Evolutionary conservation across 2,113 vertebrate species (phyloP).

Genomic region (Eleginops maclovinus): DNA sequence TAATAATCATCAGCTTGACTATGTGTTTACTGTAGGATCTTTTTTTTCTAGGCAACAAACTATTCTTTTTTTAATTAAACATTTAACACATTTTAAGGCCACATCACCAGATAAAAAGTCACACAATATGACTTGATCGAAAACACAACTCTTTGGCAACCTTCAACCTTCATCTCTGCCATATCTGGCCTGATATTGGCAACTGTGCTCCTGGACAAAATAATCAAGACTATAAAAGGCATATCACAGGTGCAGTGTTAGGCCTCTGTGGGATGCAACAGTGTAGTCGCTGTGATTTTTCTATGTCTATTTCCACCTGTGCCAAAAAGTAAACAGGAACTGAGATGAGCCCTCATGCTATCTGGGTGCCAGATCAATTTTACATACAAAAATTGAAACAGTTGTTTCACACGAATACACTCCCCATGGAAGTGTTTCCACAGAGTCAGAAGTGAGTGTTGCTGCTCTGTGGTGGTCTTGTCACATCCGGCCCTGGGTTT

Average conservation of each 20-base stretch:
- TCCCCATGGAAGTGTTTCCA: conserved; percentile 20
- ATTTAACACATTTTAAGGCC: too few relatives aligned
- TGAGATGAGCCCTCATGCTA: conserved; percentile 14
- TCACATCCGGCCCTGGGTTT: conserved; percentile 22
- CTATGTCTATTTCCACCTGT: conserved; percentile 10
- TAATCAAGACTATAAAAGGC: conserved; percentile 11
- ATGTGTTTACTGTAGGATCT: too few relatives aligned
- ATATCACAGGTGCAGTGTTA: not conserved
- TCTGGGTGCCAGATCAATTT: conserved; percentile 23
- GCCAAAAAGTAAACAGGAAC: conserved; percentile 22
- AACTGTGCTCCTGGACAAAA: conserved; percentile 1
- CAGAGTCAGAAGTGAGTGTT: conserved; percentile 16
- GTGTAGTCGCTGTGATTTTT: conserved; percentile 12
- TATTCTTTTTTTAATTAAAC: too few relatives aligned
- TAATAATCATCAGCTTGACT: too few relatives aligned
- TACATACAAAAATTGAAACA: conserved; percentile 27
- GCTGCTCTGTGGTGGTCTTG: conserved; percentile 19
- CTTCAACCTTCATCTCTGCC: not conserved
- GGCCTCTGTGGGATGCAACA: not conserved
- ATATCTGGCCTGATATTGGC: not conserved
- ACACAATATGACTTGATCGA: not conserved
- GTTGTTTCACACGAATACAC: not conserved
- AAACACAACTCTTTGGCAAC: conserved; percentile 1
- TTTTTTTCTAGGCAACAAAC: too few relatives aligned
- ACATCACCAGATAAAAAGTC: too few relatives aligned